Percentiles rank a stretch among this genome's conserved stretches.
Evolutionary conservation across 2,888 invertebrate species (phyloP).

Genomic region (Elaeidobius kamerunicus): DNA sequence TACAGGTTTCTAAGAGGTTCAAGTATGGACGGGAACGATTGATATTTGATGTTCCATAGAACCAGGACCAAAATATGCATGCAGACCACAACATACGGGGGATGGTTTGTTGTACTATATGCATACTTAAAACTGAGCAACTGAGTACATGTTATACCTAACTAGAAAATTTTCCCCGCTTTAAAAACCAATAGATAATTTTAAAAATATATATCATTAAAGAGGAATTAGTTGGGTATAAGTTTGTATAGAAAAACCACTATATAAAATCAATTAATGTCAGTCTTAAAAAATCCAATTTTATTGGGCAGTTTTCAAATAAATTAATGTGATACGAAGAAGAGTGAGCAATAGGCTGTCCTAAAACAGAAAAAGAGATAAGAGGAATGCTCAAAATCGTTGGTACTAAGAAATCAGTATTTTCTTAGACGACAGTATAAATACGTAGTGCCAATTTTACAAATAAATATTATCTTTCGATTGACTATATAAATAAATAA

Average conservation of each 20-base stretch:
- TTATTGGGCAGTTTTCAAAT: too few relatives aligned
- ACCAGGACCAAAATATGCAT: conserved; percentile 13
- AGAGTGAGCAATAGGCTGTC: conserved; percentile 21
- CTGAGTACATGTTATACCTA: too few relatives aligned
- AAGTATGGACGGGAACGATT: conserved; percentile 38
- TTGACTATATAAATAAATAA: conserved; percentile 2
- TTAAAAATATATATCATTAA: too few relatives aligned
- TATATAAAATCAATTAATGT: too few relatives aligned
- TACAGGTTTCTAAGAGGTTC: conserved; percentile 39
- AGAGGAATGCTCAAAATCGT: conserved; percentile 12
- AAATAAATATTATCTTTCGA: background rate
- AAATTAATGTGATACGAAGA: conserved; percentile 8
- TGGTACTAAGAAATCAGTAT: conserved; percentile 1
- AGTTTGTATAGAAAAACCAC: too few relatives aligned
- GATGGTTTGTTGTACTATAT: conserved; percentile 19
- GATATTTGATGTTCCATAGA: conserved; percentile 25
- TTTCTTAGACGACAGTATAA: conserved; percentile 4
- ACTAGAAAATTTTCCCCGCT: too few relatives aligned
- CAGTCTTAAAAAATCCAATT: too few relatives aligned
- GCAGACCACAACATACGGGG: conserved; percentile 8
- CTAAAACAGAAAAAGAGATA: conserved; percentile 6
- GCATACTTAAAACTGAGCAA: conserved; percentile 13
- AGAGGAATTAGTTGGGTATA: too few relatives aligned
- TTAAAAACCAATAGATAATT: too few relatives aligned
- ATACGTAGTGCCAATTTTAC: conserved; percentile 17